Percentiles rank a stretch among this genome's conserved stretches.
phyloP scores from a whole-genome alignment of 2,113 vertebrate species.

The Spea multiplicata region DNA sequence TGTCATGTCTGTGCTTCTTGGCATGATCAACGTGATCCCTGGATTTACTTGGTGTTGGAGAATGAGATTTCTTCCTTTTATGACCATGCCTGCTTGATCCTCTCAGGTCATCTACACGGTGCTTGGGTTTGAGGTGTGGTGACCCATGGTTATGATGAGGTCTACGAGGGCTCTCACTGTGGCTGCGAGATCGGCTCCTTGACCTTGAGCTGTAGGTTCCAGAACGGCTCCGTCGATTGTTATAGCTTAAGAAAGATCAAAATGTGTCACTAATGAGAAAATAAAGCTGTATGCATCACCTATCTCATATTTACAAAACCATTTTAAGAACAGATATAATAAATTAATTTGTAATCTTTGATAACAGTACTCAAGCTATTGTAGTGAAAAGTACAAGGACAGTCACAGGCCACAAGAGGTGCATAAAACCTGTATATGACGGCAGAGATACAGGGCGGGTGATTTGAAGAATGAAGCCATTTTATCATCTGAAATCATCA shows the following conservation, averaged over 20 bases:
- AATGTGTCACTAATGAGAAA: too few relatives aligned
- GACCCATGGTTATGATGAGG: constrained; percentile 78
- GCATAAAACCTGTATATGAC: too few relatives aligned
- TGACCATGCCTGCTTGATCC: constrained; percentile 79
- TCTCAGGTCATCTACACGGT: constrained; percentile 83
- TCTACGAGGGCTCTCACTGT: constrained; percentile 85
- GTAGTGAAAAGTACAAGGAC: too few relatives aligned
- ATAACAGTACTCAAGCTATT: too few relatives aligned
- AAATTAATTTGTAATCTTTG: too few relatives aligned
- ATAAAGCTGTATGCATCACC: too few relatives aligned
- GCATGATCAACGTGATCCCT: constrained; percentile 78
- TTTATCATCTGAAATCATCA: too few relatives aligned
- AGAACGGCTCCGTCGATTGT: constrained; percentile 89
- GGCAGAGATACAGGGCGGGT: too few relatives aligned
- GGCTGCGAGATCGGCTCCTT: constrained; percentile 88
- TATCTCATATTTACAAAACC: too few relatives aligned
- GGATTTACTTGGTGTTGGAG: constrained; percentile 85
- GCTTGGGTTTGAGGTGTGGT: constrained; percentile 85
- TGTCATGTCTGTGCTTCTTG: constrained; percentile 95
- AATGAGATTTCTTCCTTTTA: constrained; percentile 91
- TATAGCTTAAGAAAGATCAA: constrained; percentile 73
- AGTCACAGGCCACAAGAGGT: too few relatives aligned
- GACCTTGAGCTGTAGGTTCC: constrained; percentile 96
- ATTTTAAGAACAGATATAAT: too few relatives aligned
- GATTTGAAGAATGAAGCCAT: too few relatives aligned